Evolutionary conservation across 2,797 vertebrate species (phyloP).

Genomic region (Sarcophilus harrisii): DNA sequence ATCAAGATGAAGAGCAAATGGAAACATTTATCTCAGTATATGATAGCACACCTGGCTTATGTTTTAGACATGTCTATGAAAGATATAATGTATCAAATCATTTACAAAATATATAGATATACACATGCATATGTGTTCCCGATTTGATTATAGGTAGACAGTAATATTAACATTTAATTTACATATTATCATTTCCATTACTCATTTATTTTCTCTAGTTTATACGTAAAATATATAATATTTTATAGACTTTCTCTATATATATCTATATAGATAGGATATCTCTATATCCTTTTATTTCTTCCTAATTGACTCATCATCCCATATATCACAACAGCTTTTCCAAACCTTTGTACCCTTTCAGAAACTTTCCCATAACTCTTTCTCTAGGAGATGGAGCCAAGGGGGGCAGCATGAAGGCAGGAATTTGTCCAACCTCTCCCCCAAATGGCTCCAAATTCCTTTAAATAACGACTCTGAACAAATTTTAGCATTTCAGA

Average conservation of each 20-base stretch:
- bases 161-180: conserved; percentile 27
- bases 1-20: background rate
- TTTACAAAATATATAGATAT: background rate
- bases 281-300: background rate
- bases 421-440: no score
- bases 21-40: background rate
- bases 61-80: background rate
- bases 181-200: background rate
- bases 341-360: background rate
- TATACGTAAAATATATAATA: background rate
- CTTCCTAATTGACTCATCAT: background rate
- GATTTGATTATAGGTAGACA: background rate
- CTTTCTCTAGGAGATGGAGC: no score
- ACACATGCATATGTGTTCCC: background rate
- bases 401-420: no score
- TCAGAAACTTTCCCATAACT: background rate
- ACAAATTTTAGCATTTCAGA: no score
- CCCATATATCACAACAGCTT: background rate
- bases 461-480: no score
- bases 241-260: no score
- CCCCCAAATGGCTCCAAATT: no score
- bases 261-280: no score
- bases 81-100: background rate
- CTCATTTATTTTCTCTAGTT: conserved; percentile 21
- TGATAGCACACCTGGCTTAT: background rate